Conservation (phyloP, 1,140 invertebrate genomes). For the Drosophila triauraria region DNA sequence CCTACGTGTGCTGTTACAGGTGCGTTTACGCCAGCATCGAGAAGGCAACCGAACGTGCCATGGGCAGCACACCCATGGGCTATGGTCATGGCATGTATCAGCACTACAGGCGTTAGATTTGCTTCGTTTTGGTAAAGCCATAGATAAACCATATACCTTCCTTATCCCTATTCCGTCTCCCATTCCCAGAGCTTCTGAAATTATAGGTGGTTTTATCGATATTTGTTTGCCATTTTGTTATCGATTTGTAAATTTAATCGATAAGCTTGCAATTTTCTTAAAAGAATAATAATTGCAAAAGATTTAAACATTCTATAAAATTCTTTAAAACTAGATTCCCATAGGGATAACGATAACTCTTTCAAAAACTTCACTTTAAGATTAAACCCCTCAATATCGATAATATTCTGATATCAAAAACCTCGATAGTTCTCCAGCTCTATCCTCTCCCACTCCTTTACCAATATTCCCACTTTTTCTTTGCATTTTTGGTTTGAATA, state of each 20-base stretch:
- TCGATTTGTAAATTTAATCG: neutral
- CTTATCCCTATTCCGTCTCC: neutral
- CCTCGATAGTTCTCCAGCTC: slow-evolving; percentile 6
- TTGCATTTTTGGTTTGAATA: slow-evolving; percentile 25
- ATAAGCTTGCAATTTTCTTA: neutral
- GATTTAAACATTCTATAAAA: too few species aligned
- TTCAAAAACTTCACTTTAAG: too few species aligned
- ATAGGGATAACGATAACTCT: too few species aligned
- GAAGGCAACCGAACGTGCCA: slow-evolving; percentile 85
- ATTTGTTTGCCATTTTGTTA: neutral
- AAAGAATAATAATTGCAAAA: too few species aligned
- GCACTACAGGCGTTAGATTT: slow-evolving; percentile 84
- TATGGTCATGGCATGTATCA: slow-evolving; percentile 84
- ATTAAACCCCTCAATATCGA: too few species aligned
- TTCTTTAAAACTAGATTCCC: too few species aligned
- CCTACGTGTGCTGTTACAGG: slow-evolving; percentile 90
- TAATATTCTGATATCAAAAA: neutral
- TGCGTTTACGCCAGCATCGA: slow-evolving; percentile 86
- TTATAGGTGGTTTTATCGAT: neutral
- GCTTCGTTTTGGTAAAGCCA: slow-evolving; percentile 51
- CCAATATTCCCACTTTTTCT: slow-evolving; percentile 8
- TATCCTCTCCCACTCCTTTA: slow-evolving; percentile 2
- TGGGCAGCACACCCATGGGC: slow-evolving; percentile 85
- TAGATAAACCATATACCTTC: neutral
- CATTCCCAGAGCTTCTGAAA: neutral